Evolutionary conservation across 2,888 invertebrate species (phyloP).

Genomic region (Drosophila tripunctata): DNA sequence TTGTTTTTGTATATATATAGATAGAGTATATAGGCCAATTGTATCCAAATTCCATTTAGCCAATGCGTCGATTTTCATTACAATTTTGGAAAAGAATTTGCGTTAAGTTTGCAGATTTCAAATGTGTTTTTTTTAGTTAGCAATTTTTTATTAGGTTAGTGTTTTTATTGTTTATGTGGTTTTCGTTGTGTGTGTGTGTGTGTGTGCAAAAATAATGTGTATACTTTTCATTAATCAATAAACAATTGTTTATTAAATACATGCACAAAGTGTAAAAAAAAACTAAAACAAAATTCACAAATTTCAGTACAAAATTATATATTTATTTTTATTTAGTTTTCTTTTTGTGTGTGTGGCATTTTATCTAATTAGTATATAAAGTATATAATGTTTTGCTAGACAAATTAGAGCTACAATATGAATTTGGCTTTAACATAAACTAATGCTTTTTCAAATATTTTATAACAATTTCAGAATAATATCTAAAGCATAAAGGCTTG

Average conservation of each 20-base stretch:
- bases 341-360: conserved; percentile 55
- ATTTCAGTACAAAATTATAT: conserved; percentile 70
- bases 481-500: not conserved
- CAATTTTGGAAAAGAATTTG: conserved; percentile 48
- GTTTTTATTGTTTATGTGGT: conserved; percentile 33
- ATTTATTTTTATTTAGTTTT: conserved; percentile 51
- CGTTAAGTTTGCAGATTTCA: conserved; percentile 54
- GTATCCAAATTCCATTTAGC: conserved; percentile 27
- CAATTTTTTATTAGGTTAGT: conserved; percentile 25
- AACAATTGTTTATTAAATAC: conserved; percentile 24
- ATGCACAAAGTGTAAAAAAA: conserved; percentile 41
- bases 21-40: conserved; percentile 28
- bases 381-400: conserved; percentile 31
- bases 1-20: conserved; percentile 4
- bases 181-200: conserved; percentile 16
- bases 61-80: conserved; percentile 36
- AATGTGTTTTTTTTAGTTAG: conserved; percentile 59
- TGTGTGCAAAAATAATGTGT: conserved; percentile 58
- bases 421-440: conserved; percentile 66
- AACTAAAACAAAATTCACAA: conserved; percentile 27
- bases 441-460: conserved; percentile 24
- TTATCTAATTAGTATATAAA: conserved; percentile 34
- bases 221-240: conserved; percentile 34
- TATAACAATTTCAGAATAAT: not conserved
- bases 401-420: conserved; percentile 54